phyloP scores from a whole-genome alignment of 2,797 vertebrate genomes.

The Spizella passerina region DNA sequence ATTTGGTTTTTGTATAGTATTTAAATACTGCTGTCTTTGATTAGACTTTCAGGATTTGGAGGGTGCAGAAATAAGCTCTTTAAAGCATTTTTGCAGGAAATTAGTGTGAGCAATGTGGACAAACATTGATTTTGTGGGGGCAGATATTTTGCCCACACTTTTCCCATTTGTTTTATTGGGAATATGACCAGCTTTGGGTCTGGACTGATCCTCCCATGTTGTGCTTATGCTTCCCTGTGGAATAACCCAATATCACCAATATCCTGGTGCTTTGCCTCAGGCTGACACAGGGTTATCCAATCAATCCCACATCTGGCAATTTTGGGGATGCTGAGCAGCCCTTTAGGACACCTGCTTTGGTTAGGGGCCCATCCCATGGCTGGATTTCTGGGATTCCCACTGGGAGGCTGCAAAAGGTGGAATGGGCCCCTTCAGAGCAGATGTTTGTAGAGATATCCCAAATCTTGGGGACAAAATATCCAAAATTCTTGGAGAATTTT shows the following conservation, averaged over 20 bases:
- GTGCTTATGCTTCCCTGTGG: background rate
- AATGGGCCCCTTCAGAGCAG: background rate
- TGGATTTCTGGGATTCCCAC: background rate
- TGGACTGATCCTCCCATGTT: accelerated
- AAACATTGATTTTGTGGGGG: background rate
- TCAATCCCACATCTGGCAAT: background rate
- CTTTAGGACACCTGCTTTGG: background rate
- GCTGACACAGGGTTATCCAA: accelerated
- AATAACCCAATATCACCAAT: too few relatives aligned
- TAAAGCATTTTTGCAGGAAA: background rate
- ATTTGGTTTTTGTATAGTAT: background rate
- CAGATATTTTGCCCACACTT: accelerated
- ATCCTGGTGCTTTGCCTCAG: background rate
- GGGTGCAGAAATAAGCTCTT: background rate
- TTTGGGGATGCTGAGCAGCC: background rate
- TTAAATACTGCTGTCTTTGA: background rate
- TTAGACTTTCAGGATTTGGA: background rate
- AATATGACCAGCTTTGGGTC: background rate
- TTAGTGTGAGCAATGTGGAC: background rate
- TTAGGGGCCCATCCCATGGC: accelerated
- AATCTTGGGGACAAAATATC: background rate
- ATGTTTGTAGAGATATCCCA: background rate
- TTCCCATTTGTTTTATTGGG: background rate
- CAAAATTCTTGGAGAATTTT: background rate
- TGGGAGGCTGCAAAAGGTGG: background rate